Conservation (phyloP, 2,797 vertebrate genomes). For the Lophotriccus pileatus region DNA sequence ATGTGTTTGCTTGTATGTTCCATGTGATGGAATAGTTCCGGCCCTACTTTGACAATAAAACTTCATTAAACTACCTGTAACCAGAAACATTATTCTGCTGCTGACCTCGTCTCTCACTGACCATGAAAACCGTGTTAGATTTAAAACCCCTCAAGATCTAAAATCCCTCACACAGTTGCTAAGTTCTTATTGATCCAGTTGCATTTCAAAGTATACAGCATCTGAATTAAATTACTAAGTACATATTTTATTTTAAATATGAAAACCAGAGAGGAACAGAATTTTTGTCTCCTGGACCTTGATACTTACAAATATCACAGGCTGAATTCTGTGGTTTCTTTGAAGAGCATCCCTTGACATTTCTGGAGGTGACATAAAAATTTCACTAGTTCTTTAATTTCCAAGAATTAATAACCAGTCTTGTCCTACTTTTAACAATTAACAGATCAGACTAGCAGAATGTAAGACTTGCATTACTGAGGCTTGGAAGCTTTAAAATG, state of each 20-base stretch:
- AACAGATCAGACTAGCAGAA: background rate
- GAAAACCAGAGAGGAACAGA: background rate
- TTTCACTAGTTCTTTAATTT: background rate
- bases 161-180: background rate
- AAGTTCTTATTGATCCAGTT: background rate
- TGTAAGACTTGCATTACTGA: background rate
- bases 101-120: background rate
- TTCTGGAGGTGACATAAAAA: background rate
- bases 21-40: background rate
- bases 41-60: constrained; percentile 67
- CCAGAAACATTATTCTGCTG: background rate
- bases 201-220: background rate
- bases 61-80: background rate
- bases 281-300: background rate
- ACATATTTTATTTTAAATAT: background rate
- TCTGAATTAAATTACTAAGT: background rate
- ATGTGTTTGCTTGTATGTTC: background rate
- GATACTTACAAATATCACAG: background rate
- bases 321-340: background rate
- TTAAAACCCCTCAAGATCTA: background rate
- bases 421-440: background rate
- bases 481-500: background rate
- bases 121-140: background rate
- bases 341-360: background rate
- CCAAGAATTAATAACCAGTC: background rate